Percentiles rank a stretch among this genome's conserved stretches.
Evolutionary conservation across 2,888 invertebrate genomes (phyloP).

Genomic region (Caenorhabditis auriculariae): DNA sequence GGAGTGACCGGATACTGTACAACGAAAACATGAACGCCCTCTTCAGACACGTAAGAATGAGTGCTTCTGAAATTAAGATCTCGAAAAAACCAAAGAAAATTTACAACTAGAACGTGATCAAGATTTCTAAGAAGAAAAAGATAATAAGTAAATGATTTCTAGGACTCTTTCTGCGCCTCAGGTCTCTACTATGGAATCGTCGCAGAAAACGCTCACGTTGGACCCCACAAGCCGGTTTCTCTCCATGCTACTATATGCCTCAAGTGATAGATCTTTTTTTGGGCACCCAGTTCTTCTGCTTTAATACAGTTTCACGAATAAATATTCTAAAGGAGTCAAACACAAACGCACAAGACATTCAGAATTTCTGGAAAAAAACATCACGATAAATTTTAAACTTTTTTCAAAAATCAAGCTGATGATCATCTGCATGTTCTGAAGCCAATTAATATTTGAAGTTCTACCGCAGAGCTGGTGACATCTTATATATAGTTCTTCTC

Average conservation of each 20-base stretch:
- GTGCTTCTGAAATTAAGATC: background rate
- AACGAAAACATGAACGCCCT: conserved; percentile 44
- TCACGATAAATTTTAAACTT: too few relatives aligned
- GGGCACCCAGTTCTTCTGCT: too few relatives aligned
- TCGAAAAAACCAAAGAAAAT: background rate
- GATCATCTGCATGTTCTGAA: too few relatives aligned
- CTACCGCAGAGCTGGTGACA: too few relatives aligned
- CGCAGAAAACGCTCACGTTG: conserved; percentile 40
- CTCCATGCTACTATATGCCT: conserved; percentile 48
- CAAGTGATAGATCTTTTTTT: conserved; percentile 23
- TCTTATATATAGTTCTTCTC: too few relatives aligned
- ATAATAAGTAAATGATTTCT: conserved; percentile 5
- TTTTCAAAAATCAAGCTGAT: too few relatives aligned
- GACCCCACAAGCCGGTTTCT: conserved; percentile 48
- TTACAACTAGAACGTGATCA: too few relatives aligned
- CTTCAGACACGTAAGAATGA: conserved; percentile 42
- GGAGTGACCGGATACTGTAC: conserved; percentile 49
- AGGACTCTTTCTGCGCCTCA: conserved; percentile 54
- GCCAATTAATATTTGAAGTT: too few relatives aligned
- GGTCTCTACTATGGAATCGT: conserved; percentile 54
- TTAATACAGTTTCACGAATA: too few relatives aligned
- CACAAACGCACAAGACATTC: too few relatives aligned
- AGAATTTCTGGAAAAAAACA: too few relatives aligned
- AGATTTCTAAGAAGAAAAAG: background rate
- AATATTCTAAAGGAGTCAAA: too few relatives aligned